Evolutionary conservation across 2,888 invertebrate species (phyloP), one percentile per base, ranked within the genome.

Genomic region (Lasioglossum figueresi): DNA sequence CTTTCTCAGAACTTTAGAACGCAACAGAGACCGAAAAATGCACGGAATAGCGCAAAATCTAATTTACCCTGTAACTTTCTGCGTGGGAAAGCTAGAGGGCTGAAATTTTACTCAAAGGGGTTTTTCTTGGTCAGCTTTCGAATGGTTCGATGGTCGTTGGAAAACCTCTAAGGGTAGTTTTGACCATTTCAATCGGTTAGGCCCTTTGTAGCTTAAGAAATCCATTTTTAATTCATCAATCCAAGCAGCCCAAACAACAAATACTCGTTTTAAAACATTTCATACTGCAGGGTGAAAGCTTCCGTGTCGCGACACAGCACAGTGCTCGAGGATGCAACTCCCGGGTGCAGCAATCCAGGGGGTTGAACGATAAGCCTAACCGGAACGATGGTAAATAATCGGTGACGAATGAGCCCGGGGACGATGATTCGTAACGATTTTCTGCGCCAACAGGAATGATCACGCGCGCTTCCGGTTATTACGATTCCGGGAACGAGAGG

Each of bases 401-500:
- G 52, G 78, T 27, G 45, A 16, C 34, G 72, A 37, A 27, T 34
- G 48, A 68, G 16, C 12, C 37, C 37, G 37, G 71, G 34, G 34
- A 59, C 52, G 79, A 68, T 77, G 84, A 84, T 76, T 82, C 84
- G 84, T 87, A 86, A 87, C 87, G 86, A 84, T 87, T 88, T 87
- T 82, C 86, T 71, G 19, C 80, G 82, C 70, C 84, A 45, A 63
- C 76, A 56, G 77, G 71, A 80, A 78, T 56, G 82, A 85, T 82
- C 82, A 77, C 79, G 79, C 56, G 56, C 80, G 71, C 77, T 86
- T 80, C 84, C 85, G 84, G 83, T 83, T 76, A 85, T 85, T 84
- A 84, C 82, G 84, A 86, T 90, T 89, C 85, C 83, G 73, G 63
- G 89, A 89, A 90, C 82, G 73, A 83, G 83, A 76, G 78, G 82